phyloP scores from a whole-genome alignment of 1,140 invertebrate genomes.

The Scaptomyza pallida region DNA sequence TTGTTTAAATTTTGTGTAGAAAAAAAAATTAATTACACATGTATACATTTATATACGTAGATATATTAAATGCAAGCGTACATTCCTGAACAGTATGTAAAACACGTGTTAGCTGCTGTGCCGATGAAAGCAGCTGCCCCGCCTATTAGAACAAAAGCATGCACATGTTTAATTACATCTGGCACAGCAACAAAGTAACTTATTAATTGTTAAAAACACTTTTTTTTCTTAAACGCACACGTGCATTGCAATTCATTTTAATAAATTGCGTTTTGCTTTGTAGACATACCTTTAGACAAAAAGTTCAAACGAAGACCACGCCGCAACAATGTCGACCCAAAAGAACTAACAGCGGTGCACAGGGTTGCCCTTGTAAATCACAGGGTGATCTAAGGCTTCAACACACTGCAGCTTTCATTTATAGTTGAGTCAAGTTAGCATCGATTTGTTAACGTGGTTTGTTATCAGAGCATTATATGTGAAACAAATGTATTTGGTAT shows the following conservation, averaged over 20 bases:
- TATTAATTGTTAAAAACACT: background rate
- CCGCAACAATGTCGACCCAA: slow-evolving; percentile 16
- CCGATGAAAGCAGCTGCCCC: background rate
- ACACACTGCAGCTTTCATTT: background rate
- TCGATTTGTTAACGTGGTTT: background rate
- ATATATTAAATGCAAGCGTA: background rate
- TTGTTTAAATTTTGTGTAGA: background rate
- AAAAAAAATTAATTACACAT: background rate
- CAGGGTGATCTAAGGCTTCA: background rate
- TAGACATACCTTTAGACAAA: slow-evolving; percentile 8
- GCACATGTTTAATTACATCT: background rate
- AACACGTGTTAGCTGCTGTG: slow-evolving; percentile 19
- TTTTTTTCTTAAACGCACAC: background rate
- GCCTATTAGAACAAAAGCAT: background rate
- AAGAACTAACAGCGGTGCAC: background rate
- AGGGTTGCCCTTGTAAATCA: slow-evolving; percentile 4
- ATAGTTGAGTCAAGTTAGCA: background rate
- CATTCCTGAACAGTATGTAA: slow-evolving; percentile 2
- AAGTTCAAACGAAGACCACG: slow-evolving; percentile 14
- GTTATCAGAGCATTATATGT: no score
- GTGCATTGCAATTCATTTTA: background rate
- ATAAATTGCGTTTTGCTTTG: background rate
- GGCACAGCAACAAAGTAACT: no score
- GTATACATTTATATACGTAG: background rate
- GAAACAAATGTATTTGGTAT: no score